Evolutionary conservation across 2,888 invertebrate species (phyloP).

Genomic region (Caenorhabditis uteleia): DNA sequence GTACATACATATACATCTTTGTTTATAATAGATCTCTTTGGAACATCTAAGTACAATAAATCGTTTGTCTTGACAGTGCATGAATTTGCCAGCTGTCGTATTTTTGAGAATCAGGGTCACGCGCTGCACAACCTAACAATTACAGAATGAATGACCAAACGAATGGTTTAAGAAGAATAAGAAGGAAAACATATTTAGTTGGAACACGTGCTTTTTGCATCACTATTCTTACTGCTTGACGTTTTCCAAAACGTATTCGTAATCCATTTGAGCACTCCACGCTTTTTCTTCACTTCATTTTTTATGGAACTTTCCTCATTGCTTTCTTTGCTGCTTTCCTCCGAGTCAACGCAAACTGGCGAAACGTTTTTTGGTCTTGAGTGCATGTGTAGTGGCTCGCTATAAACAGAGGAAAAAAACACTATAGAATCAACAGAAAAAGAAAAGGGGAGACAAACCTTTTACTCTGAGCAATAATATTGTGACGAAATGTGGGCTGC

Average conservation of each 20-base stretch:
- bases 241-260: slow-evolving; percentile 40
- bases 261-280: slow-evolving; percentile 47
- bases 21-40: no score
- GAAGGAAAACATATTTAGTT: slow-evolving; percentile 35
- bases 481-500: no score
- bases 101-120: no score
- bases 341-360: slow-evolving; percentile 2
- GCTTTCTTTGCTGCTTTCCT: not conserved
- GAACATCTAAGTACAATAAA: no score
- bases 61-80: no score
- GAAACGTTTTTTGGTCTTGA: not conserved
- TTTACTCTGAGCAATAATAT: slow-evolving; percentile 12
- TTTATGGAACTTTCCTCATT: slow-evolving; percentile 10
- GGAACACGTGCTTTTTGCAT: slow-evolving; percentile 42
- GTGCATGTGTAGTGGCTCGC: slow-evolving; percentile 2
- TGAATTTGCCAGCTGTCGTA: no score
- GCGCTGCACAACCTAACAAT: no score
- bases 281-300: slow-evolving; percentile 21
- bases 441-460: slow-evolving; percentile 8
- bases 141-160: no score
- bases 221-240: slow-evolving; percentile 22
- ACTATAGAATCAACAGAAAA: not conserved
- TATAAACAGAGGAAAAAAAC: no score
- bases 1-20: no score
- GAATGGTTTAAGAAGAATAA: no score